A percentile compares a stretch with the other conserved stretches of the same genome.
phyloP scores from a whole-genome alignment of 2,797 vertebrate genomes.

The Sardinella longiceps region DNA sequence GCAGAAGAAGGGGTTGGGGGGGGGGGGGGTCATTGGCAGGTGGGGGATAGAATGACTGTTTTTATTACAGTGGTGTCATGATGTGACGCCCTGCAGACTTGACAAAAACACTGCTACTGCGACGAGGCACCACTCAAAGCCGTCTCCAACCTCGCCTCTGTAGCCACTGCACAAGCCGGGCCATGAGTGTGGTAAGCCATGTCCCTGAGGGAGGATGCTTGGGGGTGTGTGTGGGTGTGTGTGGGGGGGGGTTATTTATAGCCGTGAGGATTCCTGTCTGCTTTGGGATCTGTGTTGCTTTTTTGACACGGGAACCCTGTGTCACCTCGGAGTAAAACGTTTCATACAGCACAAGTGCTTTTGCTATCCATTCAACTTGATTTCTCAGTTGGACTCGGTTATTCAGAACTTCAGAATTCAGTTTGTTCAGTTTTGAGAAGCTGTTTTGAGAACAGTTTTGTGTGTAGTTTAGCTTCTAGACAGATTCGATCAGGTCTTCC shows the following conservation, averaged over 20 bases:
- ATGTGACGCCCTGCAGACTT: slow-evolving; percentile 39
- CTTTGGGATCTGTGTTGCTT: not conserved
- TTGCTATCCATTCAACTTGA: not conserved
- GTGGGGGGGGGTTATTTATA: not conserved
- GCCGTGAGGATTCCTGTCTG: not conserved
- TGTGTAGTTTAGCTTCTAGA: not conserved
- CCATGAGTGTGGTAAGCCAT: slow-evolving; percentile 10
- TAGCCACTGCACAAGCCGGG: not conserved
- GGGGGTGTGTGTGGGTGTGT: too few relatives aligned
- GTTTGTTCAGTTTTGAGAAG: too few relatives aligned
- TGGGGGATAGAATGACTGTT: slow-evolving; percentile 36
- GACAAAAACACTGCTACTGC: slow-evolving; percentile 49
- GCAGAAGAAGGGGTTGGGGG: slow-evolving; percentile 47
- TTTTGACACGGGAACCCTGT: not conserved
- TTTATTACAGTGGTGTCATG: slow-evolving; percentile 56
- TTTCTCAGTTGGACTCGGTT: not conserved
- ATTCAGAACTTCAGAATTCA: not conserved
- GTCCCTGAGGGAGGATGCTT: not conserved
- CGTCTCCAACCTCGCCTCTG: not conserved
- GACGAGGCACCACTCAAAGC: not conserved
- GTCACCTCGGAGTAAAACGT: not conserved
- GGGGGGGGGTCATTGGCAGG: slow-evolving; percentile 52
- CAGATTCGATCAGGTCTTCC: not conserved
- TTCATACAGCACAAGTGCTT: not conserved
- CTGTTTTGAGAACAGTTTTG: too few relatives aligned